Conservation (phyloP, 2,113 vertebrate genomes). For the Otus sunia region DNA sequence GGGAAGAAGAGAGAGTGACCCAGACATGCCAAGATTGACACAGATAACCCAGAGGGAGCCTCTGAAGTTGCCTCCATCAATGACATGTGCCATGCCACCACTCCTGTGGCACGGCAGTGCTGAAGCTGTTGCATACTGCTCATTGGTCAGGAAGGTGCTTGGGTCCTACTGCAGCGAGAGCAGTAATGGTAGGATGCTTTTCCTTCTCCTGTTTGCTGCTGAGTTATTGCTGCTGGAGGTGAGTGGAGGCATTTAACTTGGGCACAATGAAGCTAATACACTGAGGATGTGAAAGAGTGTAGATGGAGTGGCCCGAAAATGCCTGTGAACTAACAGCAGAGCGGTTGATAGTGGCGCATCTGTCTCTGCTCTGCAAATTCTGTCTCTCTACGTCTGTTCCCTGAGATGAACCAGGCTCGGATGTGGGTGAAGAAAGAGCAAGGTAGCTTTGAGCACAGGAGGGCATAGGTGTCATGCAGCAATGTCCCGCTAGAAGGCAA, state of each 20-base stretch:
- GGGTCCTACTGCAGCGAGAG: not conserved
- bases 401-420: not conserved
- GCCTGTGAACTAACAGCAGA: not conserved
- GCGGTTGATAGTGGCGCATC: not conserved
- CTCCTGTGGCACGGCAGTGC: not conserved
- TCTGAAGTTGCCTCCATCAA: not conserved
- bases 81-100: accelerated
- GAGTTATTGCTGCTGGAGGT: not conserved
- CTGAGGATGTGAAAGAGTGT: accelerated
- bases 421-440: not conserved
- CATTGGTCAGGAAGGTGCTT: not conserved
- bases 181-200: not conserved
- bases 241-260: not conserved
- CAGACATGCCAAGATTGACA: not conserved
- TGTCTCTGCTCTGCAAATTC: not conserved
- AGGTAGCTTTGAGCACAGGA: accelerated
- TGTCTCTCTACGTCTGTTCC: not conserved
- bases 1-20: not conserved
- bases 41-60: not conserved
- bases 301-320: not conserved
- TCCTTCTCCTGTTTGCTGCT: not conserved
- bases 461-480: not conserved
- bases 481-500: not conserved
- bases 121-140: not conserved
- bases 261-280: not conserved